Evolutionary conservation across 1,140 invertebrate genomes (phyloP).

Genomic region (Drosophila lacertosa): DNA sequence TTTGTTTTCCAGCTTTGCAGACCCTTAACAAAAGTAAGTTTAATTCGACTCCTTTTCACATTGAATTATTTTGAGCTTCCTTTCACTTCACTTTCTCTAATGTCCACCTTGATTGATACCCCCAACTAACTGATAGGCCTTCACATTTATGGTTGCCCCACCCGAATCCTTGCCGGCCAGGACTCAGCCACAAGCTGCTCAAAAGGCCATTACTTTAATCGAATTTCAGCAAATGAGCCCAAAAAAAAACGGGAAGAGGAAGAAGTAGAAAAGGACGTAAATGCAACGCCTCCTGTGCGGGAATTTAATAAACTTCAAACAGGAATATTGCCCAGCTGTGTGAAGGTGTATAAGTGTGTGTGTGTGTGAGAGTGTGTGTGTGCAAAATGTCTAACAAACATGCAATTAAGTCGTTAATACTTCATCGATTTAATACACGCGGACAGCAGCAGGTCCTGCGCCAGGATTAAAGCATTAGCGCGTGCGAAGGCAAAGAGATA

Average conservation of each 20-base stretch:
- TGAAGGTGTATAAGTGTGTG: no score
- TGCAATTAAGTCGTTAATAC: slow-evolving; percentile 83
- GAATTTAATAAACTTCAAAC: slow-evolving; percentile 63
- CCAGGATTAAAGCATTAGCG: slow-evolving; percentile 78
- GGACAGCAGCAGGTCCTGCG: slow-evolving; percentile 45
- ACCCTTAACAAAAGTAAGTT: no score
- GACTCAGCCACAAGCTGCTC: slow-evolving; percentile 30
- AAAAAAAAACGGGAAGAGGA: background rate
- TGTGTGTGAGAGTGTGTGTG: background rate
- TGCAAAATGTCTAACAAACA: slow-evolving; percentile 78
- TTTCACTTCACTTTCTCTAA: no score
- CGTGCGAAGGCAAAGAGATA: slow-evolving; percentile 43
- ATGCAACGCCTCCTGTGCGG: slow-evolving; percentile 62
- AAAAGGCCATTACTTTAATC: slow-evolving; percentile 81
- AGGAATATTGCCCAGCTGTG: slow-evolving; percentile 19
- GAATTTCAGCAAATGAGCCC: slow-evolving; percentile 73
- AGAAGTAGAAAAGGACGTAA: slow-evolving; percentile 22
- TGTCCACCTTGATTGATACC: no score
- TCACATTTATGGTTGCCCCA: background rate
- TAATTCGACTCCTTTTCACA: no score
- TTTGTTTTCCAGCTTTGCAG: no score
- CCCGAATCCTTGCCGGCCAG: background rate
- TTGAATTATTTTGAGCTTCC: no score
- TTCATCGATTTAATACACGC: slow-evolving; percentile 78
- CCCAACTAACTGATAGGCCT: background rate